Percentiles rank a stretch among this genome's conserved stretches.
Conservation (phyloP, 2,797 vertebrate genomes). For the Pangasius krempfi region DNA sequence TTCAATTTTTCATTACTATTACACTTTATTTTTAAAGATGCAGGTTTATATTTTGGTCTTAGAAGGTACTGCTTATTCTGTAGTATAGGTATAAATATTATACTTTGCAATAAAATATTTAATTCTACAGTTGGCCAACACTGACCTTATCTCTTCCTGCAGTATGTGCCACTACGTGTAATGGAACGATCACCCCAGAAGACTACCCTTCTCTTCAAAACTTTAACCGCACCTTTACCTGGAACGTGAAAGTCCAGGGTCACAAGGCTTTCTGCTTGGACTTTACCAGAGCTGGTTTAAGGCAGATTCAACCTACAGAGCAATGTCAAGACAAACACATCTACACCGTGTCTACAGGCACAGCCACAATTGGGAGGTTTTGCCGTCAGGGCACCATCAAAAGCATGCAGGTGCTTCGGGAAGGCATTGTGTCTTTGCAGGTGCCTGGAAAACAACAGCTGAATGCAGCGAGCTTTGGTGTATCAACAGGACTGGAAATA, state of each 20-base stretch:
- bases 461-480: slow-evolving; percentile 53
- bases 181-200: slow-evolving; percentile 68
- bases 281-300: slow-evolving; percentile 74
- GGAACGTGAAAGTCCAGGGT: slow-evolving; percentile 71
- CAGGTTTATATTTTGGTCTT: background rate
- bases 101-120: background rate
- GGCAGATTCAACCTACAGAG: slow-evolving; percentile 74
- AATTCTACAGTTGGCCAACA: background rate
- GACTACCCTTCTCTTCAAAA: slow-evolving; percentile 58
- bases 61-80: background rate
- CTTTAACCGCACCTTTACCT: slow-evolving; percentile 82
- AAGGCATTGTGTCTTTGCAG: slow-evolving; percentile 65
- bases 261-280: slow-evolving; percentile 69
- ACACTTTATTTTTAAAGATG: background rate
- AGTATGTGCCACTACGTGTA: slow-evolving; percentile 72
- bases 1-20: background rate
- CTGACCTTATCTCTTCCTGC: slow-evolving; percentile 45
- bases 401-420: slow-evolving; percentile 56
- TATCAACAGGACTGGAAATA: slow-evolving; percentile 64
- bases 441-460: slow-evolving; percentile 66
- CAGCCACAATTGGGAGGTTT: slow-evolving; percentile 63
- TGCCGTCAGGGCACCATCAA: slow-evolving; percentile 66
- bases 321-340: slow-evolving; percentile 75
- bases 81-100: background rate
- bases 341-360: slow-evolving; percentile 69